A percentile compares a stretch with the other conserved stretches of the same genome.
These are phyloP conservation scores for Pangasius djambal DNA, from an alignment of 2,797 vertebrate genomes.

Conservation along the genomic window DNA sequence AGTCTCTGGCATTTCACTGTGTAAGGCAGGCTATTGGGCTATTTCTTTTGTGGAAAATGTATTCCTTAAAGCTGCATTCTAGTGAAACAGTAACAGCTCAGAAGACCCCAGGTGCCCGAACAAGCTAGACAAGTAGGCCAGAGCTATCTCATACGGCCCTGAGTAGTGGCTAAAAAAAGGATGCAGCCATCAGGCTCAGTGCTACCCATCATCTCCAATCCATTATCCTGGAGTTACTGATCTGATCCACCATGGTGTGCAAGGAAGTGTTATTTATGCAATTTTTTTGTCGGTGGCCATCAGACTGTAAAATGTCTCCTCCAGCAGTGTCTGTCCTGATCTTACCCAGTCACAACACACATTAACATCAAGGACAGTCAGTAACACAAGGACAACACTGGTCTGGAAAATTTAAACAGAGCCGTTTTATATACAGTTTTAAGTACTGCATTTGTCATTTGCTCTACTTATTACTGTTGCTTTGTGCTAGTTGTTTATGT, in stretches of 20 bases:
- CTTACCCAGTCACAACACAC: conserved; percentile 7
- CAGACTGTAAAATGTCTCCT: conserved; percentile 24
- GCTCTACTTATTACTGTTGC: no score
- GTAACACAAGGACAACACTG: background rate
- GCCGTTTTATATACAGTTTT: background rate
- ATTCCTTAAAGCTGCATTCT: background rate
- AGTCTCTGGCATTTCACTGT: background rate
- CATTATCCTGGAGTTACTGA: conserved; percentile 4
- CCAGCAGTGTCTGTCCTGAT: conserved; percentile 10
- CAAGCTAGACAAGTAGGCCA: background rate
- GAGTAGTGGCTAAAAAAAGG: background rate
- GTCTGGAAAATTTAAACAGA: background rate
- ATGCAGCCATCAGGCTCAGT: background rate
- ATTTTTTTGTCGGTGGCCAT: background rate
- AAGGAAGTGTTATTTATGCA: conserved; percentile 19
- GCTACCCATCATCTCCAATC: conserved; percentile 4
- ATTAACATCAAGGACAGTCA: background rate
- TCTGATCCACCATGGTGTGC: background rate
- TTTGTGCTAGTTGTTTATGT: background rate
- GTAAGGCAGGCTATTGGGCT: background rate
- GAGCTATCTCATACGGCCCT: background rate
- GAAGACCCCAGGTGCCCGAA: background rate
- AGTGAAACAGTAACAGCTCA: background rate
- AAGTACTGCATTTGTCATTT: background rate
- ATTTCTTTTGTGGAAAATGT: background rate